phyloP scores from a whole-genome alignment of 2,888 invertebrate species.

The Podabrus alpinus region DNA sequence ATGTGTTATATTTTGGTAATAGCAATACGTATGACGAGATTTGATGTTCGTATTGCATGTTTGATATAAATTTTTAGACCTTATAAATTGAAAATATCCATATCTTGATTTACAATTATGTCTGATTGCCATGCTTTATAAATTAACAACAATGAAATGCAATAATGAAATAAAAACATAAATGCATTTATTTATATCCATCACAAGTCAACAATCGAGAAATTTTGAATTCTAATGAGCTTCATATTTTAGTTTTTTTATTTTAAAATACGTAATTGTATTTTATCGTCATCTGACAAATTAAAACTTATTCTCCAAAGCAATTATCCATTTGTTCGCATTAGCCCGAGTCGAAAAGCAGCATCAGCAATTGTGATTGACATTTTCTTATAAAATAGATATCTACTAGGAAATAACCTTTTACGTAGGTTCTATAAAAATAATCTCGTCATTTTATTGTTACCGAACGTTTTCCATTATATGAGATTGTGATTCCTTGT shows the following conservation, averaged over 20 bases:
- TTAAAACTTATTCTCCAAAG: not conserved
- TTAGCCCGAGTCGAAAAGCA: not conserved
- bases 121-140: not conserved
- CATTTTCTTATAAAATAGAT: conserved; percentile 20
- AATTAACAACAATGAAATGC: not conserved
- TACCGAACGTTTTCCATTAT: conserved; percentile 25
- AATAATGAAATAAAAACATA: not conserved
- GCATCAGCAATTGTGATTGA: conserved; percentile 11
- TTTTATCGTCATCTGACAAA: not conserved
- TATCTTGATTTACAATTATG: not conserved
- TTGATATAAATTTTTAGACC: not conserved
- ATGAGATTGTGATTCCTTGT: conserved; percentile 25
- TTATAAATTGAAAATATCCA: not conserved
- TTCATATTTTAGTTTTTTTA: not conserved
- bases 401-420: conserved; percentile 26
- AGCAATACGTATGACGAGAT: not conserved
- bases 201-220: not conserved
- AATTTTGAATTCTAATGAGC: not conserved
- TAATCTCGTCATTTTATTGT: conserved; percentile 26
- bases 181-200: not conserved
- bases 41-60: not conserved
- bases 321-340: not conserved
- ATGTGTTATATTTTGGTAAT: not conserved
- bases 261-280: not conserved
- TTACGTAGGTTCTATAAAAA: conserved; percentile 25